Base-by-base conservation (phyloP, 2,113 vertebrate genomes). In the Lampris incognitus region DNA sequence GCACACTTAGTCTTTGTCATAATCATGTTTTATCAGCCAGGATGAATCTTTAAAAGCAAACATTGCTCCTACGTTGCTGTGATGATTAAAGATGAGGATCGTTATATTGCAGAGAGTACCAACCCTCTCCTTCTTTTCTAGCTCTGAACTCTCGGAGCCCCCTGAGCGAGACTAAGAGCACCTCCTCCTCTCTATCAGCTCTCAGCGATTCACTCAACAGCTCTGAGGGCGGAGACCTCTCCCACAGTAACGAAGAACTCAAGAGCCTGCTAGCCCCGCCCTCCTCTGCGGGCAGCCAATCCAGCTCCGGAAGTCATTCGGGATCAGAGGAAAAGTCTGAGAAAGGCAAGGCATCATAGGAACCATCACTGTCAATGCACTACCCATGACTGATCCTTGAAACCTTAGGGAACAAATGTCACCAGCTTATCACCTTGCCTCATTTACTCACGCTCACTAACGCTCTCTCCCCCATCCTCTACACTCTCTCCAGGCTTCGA, bases 121-220 rank as follows among this genome's bases (percentile, higher is more conserved):
- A 9, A 13, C 1, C 39, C 49, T 37, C 9, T 63, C 58, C 51
- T 58, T 11, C 41, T 10, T 66, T 10, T 74, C 58, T 84, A 95
- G 94, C 92, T 88, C 76, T 94, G 76, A 94, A 89, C 79, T 97
- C 98, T 5, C 95, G 96, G 79, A 99, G 97, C 89, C 98, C 98
- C 7, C 96, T 95, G 54, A 95, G 94, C 11, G 94, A 95, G 91
- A 95, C 94, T 78, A 95, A 95, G 89, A 95, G 94, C 91, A 94
- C 98, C 60, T 99, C 98, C 2, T 99, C 97, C 10, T 99, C 97
- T 0, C 94, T 98, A 84, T 99, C 98, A 38, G 96, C 97, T 62
- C 95, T 99, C 88, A 99, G 98, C 0, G 98, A 99, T 87, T 99
- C 97, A 1, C 96, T 97, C 87, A 98, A 97, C 92, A 97, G 97